Percentiles rank a stretch among this genome's conserved stretches.
Evolutionary conservation across 1,140 invertebrate species (phyloP).

Genomic region (Ectropis grisescens): DNA sequence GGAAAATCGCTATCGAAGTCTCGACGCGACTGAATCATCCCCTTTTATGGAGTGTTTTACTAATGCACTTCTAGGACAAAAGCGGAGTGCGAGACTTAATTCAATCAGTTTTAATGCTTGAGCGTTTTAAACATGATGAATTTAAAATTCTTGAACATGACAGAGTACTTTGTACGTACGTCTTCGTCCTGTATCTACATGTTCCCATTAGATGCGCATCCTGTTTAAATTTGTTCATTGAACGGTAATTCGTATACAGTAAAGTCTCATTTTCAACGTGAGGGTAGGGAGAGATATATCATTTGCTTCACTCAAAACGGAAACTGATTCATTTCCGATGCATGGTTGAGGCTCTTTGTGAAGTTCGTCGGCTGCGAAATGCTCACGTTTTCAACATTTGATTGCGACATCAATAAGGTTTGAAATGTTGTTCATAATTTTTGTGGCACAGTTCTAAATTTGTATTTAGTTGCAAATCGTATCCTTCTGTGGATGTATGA

Average conservation of each 20-base stretch:
- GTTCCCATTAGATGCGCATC: slow-evolving; percentile 27
- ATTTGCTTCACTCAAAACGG: slow-evolving; percentile 52
- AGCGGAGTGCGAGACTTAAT: slow-evolving; percentile 22
- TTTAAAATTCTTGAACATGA: no score
- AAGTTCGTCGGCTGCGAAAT: slow-evolving; percentile 58
- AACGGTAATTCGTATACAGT: slow-evolving; percentile 22
- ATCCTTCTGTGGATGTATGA: no score
- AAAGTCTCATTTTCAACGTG: slow-evolving; percentile 34
- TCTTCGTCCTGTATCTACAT: no score
- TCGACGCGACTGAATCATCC: slow-evolving; percentile 5
- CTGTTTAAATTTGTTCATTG: slow-evolving; percentile 26
- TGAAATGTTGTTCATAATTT: slow-evolving; percentile 34
- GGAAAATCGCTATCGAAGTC: slow-evolving; percentile 19
- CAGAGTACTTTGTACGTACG: no score
- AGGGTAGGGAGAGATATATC: slow-evolving; percentile 44
- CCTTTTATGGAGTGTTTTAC: slow-evolving; percentile 3
- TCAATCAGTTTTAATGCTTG: no score
- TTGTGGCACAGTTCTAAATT: slow-evolving; percentile 15
- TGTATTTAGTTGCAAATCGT: no score
- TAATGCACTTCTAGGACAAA: slow-evolving; percentile 13
- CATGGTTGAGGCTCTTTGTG: slow-evolving; percentile 64
- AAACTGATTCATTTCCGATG: slow-evolving; percentile 70
- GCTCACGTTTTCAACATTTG: slow-evolving; percentile 64
- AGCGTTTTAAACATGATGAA: no score
- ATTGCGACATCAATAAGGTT: slow-evolving; percentile 61